These are phyloP conservation scores for Cyclura pinguis DNA, from an alignment of 2,797 vertebrate genomes.

Conservation along the genomic window DNA sequence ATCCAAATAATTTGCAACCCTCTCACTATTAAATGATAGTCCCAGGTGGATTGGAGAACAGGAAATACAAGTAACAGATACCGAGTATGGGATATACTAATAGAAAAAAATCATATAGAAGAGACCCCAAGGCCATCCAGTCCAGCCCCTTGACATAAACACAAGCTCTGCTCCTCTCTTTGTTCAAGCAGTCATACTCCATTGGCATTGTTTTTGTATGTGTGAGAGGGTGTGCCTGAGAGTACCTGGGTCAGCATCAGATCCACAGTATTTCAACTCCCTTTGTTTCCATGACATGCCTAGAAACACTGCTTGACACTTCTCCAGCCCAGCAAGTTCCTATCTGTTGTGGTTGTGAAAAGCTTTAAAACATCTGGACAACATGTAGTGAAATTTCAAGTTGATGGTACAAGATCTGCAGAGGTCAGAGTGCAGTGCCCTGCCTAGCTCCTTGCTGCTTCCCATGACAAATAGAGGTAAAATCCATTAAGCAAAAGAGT, in stretches of 20 bases:
- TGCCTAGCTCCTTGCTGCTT: not conserved
- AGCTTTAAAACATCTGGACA: not conserved
- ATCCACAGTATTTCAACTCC: not conserved
- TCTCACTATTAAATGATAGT: too few species aligned
- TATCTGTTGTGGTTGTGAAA: not conserved
- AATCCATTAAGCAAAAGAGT: slow-evolving; percentile 4
- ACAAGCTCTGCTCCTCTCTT: not conserved
- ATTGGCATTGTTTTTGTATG: not conserved
- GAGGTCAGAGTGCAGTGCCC: not conserved
- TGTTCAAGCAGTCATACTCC: not conserved
- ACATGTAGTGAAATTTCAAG: not conserved
- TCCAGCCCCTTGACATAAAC: too few species aligned
- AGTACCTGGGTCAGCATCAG: not conserved
- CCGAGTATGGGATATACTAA: too few species aligned
- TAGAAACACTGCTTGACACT: not conserved
- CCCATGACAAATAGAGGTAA: not conserved
- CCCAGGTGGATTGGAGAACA: too few species aligned
- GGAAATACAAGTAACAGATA: too few species aligned
- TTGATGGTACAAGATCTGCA: not conserved
- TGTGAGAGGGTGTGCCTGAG: not conserved
- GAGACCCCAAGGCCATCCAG: too few species aligned
- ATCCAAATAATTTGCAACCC: too few species aligned
- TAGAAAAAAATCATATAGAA: too few species aligned
- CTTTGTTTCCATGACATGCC: not conserved
- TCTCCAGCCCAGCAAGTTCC: not conserved